Evolutionary conservation across 2,888 invertebrate species (phyloP), one percentile per base, ranked within the genome.

Genomic region (Orthosia gothica): DNA sequence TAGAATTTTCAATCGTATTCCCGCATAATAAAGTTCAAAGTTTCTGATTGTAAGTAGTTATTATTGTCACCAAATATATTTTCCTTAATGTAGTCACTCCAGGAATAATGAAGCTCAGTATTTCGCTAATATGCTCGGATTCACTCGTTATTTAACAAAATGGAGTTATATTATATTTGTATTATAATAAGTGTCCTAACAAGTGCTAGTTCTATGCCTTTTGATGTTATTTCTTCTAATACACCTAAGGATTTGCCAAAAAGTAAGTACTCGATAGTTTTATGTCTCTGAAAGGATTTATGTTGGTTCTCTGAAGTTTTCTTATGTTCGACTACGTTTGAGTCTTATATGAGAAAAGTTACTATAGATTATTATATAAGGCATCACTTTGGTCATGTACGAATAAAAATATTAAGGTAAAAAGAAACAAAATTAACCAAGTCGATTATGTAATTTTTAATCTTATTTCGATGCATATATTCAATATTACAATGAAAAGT

Each of bases 71-170:
- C 12, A 52, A 71, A 62, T 58, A 62, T n/a, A 64, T 85, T 74
- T 82, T 83, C 85, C 82, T 74, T 65, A 74, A 66, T 45, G 20
- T 20, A 63, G 68, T 82, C 79, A 85, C 59, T 63, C 3, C 26
- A 63, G 45, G 57, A 63, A 58, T 40, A 62, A 23, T 11, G 3
- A 57, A 45, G 66, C 58, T 69, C 68, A 70, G 73, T 74, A 54
- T 66, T 59, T 50, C 16, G 49, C 47, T 55, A 84, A 76, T 69
- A 70, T 81, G 81, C 50, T 68, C 12, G 40, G 61, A 66, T 66
- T 81, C 55, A 61, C 75, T 82, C 72, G 82, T 68, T 49, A 26
- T 57, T 7, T 13, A 58, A 16, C 5, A 68, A 76, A 76, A 76
- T 68, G 64, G 49, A 50, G 45, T 71, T 63, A 2, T 23, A 26